Evolutionary conservation across 2,888 invertebrate species (phyloP), one percentile per base, ranked within the genome.

Genomic region (Nemoura dubitans): DNA sequence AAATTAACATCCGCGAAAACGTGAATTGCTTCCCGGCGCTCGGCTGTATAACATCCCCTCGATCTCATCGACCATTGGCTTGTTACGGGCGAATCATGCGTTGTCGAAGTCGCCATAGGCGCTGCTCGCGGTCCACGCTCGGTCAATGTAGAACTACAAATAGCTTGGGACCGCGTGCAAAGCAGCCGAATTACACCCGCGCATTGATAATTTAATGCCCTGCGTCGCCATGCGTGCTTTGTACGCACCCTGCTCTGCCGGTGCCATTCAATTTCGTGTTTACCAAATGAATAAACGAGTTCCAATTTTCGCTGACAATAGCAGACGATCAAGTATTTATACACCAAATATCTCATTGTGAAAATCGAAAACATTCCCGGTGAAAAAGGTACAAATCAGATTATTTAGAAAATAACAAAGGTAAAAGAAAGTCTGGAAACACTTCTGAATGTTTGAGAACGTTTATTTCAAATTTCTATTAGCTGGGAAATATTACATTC

Each of bases 211-310:
- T 59, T 59, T 59, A 59, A 59, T 59, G 16, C 59, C 59, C 10
- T 21, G 59, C 59, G 59, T 59, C 59, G 14, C 16, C 59, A 59
- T 59, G 36, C 59, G 59, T 21, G 59, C 59, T 59, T 36, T 10
- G 59, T 59, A 59, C 59, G 59, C 59, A 59, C 16, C 21, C 59
- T 14, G 14, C 21, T 36, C 3, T 36, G 36, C 16, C 59, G 21
- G 5, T 10, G 21, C 78, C 78, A 78, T 78, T 78, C 78, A 78
- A 26, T 28, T 7, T 28, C n/a, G 26, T 78, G 14, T 78, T 78
- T 78, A 78, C 78, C 78, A 59, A 59, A 59, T 59, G 78, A 28
- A 78, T 78, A 78, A 78, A 27, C 5, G 78, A 78, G 78, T 78
- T 78, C 25, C 28, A 59, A 59, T 59, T 59, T 59, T 7, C 3